phyloP scores from a whole-genome alignment of 2,113 vertebrate species.

The Cariama cristata region DNA sequence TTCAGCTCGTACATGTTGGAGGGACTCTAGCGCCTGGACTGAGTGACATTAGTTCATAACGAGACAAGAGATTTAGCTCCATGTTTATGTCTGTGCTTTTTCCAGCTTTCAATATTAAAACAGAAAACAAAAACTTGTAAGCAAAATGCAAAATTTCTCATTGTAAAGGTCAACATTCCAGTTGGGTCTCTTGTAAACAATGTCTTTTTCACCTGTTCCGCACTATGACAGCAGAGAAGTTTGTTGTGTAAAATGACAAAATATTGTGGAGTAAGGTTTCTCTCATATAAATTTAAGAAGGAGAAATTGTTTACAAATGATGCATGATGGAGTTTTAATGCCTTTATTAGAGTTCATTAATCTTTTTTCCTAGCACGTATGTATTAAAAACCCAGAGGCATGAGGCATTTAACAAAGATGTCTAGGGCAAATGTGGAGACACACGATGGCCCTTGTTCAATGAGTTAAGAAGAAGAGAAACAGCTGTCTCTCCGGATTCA shows the following conservation, averaged over 20 bases:
- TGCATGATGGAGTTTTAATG: not conserved
- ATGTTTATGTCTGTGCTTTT: not conserved
- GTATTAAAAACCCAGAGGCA: not conserved
- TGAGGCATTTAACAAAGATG: not conserved
- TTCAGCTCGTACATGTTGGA: accelerated
- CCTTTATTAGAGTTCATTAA: not conserved
- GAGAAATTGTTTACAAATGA: not conserved
- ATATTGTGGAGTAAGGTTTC: not conserved
- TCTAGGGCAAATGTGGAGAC: not conserved
- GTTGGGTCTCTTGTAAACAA: not conserved
- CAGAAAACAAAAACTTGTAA: not conserved
- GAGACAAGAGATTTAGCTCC: not conserved
- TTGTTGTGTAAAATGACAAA: not conserved
- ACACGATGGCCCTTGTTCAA: not conserved
- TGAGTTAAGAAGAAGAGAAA: not conserved
- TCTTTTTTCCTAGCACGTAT: not conserved
- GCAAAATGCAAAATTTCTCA: not conserved
- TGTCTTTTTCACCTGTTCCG: not conserved
- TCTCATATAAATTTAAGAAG: not conserved
- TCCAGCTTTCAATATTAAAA: not conserved
- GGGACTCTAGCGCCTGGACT: no score
- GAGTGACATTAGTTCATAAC: not conserved
- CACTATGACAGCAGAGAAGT: not conserved
- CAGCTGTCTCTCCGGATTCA: not conserved
- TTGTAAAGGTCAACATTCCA: not conserved